Conservation (phyloP, 2,113 vertebrate genomes). For the Pseudolaguvia tuberculata region DNA sequence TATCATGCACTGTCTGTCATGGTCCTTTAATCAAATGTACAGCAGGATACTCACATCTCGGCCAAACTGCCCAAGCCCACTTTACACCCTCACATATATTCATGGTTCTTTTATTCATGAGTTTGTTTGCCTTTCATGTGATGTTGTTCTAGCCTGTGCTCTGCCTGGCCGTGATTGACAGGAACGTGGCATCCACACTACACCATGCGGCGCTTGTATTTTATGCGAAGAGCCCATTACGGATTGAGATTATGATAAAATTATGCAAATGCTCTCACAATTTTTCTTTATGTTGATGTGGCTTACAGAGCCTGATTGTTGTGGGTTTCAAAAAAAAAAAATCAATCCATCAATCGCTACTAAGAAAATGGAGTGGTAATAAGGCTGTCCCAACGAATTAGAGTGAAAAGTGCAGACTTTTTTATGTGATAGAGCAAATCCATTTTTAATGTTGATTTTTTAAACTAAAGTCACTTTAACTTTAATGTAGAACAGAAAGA, state of each 20-base stretch:
- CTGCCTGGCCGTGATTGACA: constrained; percentile 36
- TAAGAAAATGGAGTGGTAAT: not conserved
- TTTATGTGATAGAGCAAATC: constrained; percentile 35
- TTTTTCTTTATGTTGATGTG: not conserved
- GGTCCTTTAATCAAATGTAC: constrained; percentile 51
- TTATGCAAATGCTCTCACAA: not conserved
- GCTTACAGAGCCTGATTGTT: not conserved
- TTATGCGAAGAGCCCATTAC: constrained; percentile 16
- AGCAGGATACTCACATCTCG: constrained; percentile 40
- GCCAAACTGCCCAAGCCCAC: constrained; percentile 40
- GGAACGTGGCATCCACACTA: constrained; percentile 33
- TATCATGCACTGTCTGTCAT: constrained; percentile 49
- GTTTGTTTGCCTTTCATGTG: constrained; percentile 50
- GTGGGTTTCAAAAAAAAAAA: not conserved
- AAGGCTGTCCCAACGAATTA: not conserved
- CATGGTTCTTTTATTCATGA: constrained; percentile 46
- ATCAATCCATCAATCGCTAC: constrained; percentile 6
- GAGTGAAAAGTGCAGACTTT: not conserved
- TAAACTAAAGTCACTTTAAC: constrained; percentile 29
- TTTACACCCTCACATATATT: constrained; percentile 41
- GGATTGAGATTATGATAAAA: constrained; percentile 32
- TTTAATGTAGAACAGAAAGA: constrained; percentile 3
- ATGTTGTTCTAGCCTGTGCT: constrained; percentile 27
- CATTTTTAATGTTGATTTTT: not conserved
- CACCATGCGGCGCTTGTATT: constrained; percentile 6